A percentile compares a stretch with the other conserved stretches of the same genome.
Evolutionary conservation across 2,113 vertebrate genomes (phyloP).

Genomic region (Aspiorhynchus laticeps): DNA sequence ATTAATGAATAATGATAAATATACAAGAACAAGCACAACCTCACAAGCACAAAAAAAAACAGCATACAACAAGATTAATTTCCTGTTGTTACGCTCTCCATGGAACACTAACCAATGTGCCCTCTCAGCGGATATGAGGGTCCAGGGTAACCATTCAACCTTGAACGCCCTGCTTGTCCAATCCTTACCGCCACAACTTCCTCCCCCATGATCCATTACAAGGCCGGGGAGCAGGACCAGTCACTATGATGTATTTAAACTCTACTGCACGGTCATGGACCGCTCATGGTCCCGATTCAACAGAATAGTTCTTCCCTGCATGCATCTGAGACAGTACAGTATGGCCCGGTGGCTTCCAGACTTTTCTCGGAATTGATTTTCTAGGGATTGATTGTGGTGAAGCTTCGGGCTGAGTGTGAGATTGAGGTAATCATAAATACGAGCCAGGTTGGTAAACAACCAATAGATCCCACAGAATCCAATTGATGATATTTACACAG

Average conservation of each 20-base stretch:
- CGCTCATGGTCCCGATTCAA: neutral
- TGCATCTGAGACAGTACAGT: neutral
- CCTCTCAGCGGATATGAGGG: constrained; percentile 2
- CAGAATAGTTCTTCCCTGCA: neutral
- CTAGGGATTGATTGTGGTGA: constrained; percentile 5
- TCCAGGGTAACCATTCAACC: constrained; percentile 13
- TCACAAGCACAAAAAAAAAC: neutral
- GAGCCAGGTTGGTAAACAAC: constrained; percentile 21
- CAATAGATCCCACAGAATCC: neutral
- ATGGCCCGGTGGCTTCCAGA: neutral
- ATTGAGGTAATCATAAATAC: constrained; percentile 29
- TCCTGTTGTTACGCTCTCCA: constrained; percentile 10
- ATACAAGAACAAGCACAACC: neutral
- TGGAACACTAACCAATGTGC: constrained; percentile 13
- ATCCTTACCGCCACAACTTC: neutral
- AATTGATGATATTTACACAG: constrained; percentile 15
- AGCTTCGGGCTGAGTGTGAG: neutral
- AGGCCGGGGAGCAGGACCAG: neutral
- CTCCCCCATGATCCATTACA: constrained; percentile 13
- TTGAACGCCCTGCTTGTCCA: neutral
- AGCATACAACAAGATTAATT: constrained; percentile 15
- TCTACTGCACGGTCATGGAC: neutral
- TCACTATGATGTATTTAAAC: constrained; percentile 29
- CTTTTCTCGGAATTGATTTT: constrained; percentile 16
- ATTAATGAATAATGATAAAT: neutral